Evolutionary conservation across 2,113 vertebrate genomes (phyloP), one percentile per base, ranked within the genome.

Genomic region (Seriola aureovittata): DNA sequence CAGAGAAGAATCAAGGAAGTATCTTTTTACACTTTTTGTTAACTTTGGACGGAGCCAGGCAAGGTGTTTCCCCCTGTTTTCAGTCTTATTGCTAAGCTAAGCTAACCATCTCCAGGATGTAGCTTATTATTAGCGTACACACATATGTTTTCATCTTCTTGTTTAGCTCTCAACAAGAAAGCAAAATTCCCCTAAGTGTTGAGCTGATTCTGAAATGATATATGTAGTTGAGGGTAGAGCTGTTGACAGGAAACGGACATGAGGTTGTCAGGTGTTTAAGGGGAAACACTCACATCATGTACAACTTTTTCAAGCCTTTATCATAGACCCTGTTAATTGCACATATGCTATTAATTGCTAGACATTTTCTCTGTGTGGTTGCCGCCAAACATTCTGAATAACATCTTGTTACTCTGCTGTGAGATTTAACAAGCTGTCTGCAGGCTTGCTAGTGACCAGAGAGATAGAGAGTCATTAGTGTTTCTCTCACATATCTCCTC

Each of bases 371-470:
- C 14, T 52, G 34, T 58, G 69, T 65, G 60, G 71, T 64, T 73
- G 81, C 74, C 38, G 73, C 72, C 52, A 76, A 82, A 80, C 75
- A 60, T 63, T 55, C 66, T 55, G 71, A 68, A 79, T 80, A 85
- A 81, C 72, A 79, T 78, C 71, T 58, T 85, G 80, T 80, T 91
- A 82, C 63, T 87, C 60, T 76, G 81, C 75, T 86, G 50, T 72
- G 80, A 85, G 85, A 82, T 88, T 86, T 90, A 91, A 90, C 78
- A 89, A 89, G 80, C 80, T 79, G 78, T 86, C 86, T 69, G 66
- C 84, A 68, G 65, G 67, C 75, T 42, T 71, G 76, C 67, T 23
- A 78, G 63, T 87, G 81, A 85, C 89, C 81, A 82, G 77, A 78
- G 82, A 84, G 67, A 90, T 46, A 67, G 72, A 79, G 63, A 87